Conservation (phyloP, 2,113 vertebrate genomes). For the Daubentonia madagascariensis region DNA sequence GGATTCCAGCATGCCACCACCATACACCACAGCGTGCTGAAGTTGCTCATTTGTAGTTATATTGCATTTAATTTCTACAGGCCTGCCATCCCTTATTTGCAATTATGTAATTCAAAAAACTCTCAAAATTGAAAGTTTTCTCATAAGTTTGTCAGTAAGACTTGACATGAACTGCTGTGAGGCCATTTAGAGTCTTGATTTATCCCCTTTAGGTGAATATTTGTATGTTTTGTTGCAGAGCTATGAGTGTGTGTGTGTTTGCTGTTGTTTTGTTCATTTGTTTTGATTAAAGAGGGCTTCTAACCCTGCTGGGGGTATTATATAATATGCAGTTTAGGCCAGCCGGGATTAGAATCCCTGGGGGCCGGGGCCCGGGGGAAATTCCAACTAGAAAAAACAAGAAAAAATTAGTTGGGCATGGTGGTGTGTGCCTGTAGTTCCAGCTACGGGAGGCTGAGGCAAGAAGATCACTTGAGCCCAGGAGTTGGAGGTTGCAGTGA, state of each 20-base stretch:
- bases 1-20: background rate
- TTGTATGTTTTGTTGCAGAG: background rate
- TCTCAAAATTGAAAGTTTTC: background rate
- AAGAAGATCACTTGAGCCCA: no score
- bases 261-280: background rate
- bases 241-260: background rate
- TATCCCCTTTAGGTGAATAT: background rate
- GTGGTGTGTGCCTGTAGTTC: no score
- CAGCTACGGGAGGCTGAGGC: no score
- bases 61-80: background rate
- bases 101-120: background rate
- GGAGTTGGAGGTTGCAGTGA: no score
- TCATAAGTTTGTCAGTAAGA: background rate
- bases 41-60: no score
- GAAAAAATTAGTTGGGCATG: no score
- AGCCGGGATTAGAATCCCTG: no score
- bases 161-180: background rate
- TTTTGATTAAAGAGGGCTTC: background rate
- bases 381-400: no score
- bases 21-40: rapidly evolving
- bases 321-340: background rate
- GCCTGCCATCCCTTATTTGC: background rate
- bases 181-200: background rate
- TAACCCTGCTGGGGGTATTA: background rate
- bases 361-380: no score